phyloP scores from a whole-genome alignment of 2,888 invertebrate species.

The Aphodius sticticus region DNA sequence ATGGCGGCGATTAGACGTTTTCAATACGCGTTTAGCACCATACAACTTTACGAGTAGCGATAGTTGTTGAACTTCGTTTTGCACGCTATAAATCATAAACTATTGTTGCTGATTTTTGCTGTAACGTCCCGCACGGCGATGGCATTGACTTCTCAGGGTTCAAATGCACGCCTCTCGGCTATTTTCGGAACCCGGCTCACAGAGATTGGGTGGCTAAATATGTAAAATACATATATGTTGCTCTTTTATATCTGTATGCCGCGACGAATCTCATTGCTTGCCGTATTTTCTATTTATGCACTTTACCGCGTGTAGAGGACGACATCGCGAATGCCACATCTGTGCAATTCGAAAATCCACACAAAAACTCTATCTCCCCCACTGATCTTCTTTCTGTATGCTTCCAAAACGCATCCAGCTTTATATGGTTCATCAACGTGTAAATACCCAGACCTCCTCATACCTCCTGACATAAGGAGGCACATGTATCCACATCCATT shows the following conservation, averaged over 20 bases:
- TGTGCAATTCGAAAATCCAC: background rate
- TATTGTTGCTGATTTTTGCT: background rate
- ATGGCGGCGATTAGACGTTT: background rate
- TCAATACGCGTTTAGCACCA: background rate
- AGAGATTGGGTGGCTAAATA: background rate
- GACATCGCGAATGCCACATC: background rate
- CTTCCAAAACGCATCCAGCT: no score
- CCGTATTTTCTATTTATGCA: background rate
- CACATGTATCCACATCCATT: no score
- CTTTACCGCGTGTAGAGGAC: background rate
- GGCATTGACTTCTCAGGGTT: slow-evolving; percentile 4
- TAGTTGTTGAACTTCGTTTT: background rate
- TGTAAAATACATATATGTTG: slow-evolving; percentile 4
- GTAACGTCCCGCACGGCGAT: background rate
- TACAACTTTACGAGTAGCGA: background rate
- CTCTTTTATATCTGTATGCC: background rate
- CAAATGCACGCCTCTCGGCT: background rate
- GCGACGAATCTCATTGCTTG: background rate
- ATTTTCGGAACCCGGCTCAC: background rate
- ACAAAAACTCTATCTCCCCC: background rate
- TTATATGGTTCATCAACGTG: no score
- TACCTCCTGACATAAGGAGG: no score
- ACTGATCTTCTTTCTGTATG: no score
- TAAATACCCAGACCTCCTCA: no score
- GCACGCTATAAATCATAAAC: background rate